phyloP scores from a whole-genome alignment of 2,113 vertebrate genomes.

The Hippocampus mohnikei region DNA sequence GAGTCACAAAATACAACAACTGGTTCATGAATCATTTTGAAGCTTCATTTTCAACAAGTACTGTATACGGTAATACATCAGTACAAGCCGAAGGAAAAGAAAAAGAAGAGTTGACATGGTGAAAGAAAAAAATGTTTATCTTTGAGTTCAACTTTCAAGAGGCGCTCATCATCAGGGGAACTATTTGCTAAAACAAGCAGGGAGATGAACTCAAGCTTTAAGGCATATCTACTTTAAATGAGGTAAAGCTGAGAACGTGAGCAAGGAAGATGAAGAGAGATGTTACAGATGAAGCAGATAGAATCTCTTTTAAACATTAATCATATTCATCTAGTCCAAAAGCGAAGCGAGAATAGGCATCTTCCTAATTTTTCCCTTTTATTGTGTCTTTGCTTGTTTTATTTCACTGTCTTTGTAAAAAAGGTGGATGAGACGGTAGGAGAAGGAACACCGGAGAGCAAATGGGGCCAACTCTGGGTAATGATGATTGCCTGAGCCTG shows the following conservation, averaged over 20 bases:
- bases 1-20: too few species aligned
- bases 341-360: conserved; percentile 32
- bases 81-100: conserved; percentile 15
- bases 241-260: conserved; percentile 44
- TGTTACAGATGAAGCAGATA: conserved; percentile 51
- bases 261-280: conserved; percentile 38
- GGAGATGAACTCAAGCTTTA: conserved; percentile 28
- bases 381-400: conserved; percentile 50
- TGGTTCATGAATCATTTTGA: too few species aligned
- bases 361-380: conserved; percentile 28
- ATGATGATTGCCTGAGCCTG: conserved; percentile 42
- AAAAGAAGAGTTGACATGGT: background rate
- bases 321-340: conserved; percentile 35
- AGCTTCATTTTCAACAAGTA: background rate
- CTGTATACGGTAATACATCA: conserved; percentile 13
- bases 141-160: conserved; percentile 29
- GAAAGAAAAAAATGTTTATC: conserved; percentile 26
- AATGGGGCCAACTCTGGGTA: conserved; percentile 22
- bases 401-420: conserved; percentile 54
- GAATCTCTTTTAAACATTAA: conserved; percentile 48
- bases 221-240: conserved; percentile 43
- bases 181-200: conserved; percentile 30
- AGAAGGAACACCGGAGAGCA: conserved; percentile 45
- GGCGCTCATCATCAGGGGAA: conserved; percentile 26
- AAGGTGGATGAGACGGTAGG: conserved; percentile 41